phyloP scores from a whole-genome alignment of 2,113 vertebrate species.

The Canis aureus region DNA sequence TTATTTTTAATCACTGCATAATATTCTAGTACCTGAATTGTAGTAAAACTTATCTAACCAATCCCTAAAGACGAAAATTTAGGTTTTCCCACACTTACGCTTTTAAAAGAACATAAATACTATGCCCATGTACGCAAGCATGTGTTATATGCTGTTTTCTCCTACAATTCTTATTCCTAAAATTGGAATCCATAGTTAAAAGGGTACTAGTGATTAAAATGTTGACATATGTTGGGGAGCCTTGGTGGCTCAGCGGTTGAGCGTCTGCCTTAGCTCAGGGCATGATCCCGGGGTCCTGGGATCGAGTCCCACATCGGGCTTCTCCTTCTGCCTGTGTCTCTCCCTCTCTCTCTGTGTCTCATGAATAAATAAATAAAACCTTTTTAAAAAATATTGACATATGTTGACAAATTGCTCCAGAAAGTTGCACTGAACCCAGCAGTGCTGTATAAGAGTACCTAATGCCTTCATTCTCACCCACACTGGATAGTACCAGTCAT shows the following conservation, averaged over 20 bases:
- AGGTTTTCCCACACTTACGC: neutral
- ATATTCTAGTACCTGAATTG: neutral
- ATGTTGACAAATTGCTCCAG: neutral
- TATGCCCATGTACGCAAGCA: neutral
- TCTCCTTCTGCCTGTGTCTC: too few relatives aligned
- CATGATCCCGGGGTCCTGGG: too few relatives aligned
- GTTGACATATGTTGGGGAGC: neutral
- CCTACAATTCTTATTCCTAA: neutral
- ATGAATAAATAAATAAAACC: too few relatives aligned
- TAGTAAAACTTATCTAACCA: neutral
- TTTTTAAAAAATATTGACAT: neutral
- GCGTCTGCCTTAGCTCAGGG: too few relatives aligned
- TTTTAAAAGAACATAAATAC: neutral
- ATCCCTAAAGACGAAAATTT: neutral
- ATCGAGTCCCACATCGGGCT: too few relatives aligned
- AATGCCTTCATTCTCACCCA: neutral
- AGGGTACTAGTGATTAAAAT: neutral
- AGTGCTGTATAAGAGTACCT: neutral
- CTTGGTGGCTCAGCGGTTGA: too few relatives aligned
- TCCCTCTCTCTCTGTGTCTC: too few relatives aligned
- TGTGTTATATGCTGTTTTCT: neutral
- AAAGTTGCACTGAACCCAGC: neutral
- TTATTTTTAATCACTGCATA: constrained; percentile 17
- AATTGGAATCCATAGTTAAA: constrained; percentile 1
- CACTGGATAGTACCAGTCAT: neutral